These are phyloP conservation scores for Formica aserva DNA, from an alignment of 2,888 invertebrate species.

Conservation along the genomic window DNA sequence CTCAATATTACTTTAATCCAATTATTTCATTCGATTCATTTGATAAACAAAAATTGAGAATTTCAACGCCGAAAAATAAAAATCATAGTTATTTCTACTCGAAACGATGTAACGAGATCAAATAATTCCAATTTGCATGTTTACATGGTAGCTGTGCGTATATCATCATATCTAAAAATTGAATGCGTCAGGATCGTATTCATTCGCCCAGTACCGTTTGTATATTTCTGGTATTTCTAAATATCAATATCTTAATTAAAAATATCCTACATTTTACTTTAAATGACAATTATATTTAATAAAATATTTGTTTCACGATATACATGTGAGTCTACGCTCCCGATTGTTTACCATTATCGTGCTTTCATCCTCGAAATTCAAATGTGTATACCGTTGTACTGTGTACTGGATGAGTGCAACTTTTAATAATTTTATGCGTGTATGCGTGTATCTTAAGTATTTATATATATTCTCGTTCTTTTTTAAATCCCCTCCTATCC, in stretches of 20 bases:
- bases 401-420: not conserved
- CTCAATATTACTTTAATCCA: not conserved
- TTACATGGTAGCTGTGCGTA: not conserved
- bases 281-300: slow-evolving; percentile 31
- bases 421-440: not conserved
- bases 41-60: slow-evolving; percentile 6
- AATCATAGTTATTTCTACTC: slow-evolving; percentile 10
- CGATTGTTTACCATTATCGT: slow-evolving; percentile 16
- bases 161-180: slow-evolving; percentile 26
- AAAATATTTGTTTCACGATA: slow-evolving; percentile 28
- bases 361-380: not conserved
- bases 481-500: not conserved
- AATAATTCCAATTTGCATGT: slow-evolving; percentile 44
- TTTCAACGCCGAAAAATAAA: not conserved
- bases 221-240: slow-evolving; percentile 3
- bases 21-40: slow-evolving; percentile 3
- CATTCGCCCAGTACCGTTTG: not conserved
- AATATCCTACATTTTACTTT: slow-evolving; percentile 24
- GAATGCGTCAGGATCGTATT: not conserved
- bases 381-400: not conserved
- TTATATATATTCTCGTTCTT: not conserved
- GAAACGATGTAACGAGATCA: not conserved
- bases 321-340: not conserved
- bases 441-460: not conserved
- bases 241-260: slow-evolving; percentile 48